Evolutionary conservation across 2,888 invertebrate genomes (phyloP), one percentile per base, ranked within the genome.

Genomic region (Heteromurus nitidus): DNA sequence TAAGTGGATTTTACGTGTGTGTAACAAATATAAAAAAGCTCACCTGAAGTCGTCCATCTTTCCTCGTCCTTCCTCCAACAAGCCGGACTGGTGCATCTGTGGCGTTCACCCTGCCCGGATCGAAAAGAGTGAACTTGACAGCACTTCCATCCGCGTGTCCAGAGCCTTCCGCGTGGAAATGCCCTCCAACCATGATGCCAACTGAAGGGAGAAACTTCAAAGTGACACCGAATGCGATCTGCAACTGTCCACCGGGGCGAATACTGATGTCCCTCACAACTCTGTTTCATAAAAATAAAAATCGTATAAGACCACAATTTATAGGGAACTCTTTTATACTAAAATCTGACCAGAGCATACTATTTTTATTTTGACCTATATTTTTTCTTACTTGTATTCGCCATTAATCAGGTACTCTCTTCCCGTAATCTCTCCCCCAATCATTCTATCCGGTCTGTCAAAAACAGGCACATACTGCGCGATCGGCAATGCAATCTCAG

Each of bases 111-210:
- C 85, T 74, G 28, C 84, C 86, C 31, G 84, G 84, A 65, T 87
- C 87, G 77, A 85, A 86, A 13, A 87, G 80, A n/a, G 88, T 87
- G 50, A 87, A 87, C 31, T 87, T 86, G 3, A 88, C 87, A 42
- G 77, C 64, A 28, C 84, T 83, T 9, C 86, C 87, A 26, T 87
- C 85, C 7, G 84, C 67, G 53, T 87, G 86, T 16, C 79, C 86
- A 82, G 82, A 86, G 47, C 88, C 87, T 76, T 88, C 88, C 0
- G 96, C 96, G 88, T 95, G 95, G 58, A 98, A 90, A 89, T 94
- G 93, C 0, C 98, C 98, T 53, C 97, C 97, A 1, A 99, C 94
- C 94, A 99, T 96, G 92, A 99, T 96, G 9, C 98, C 98, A 73
- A 99, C 94, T 26, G 96, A 93, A 0, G 97, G 95, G 73, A 96